These are phyloP conservation scores for Drosophila tani DNA, from an alignment of 1,140 invertebrate genomes.

Conservation along the genomic window DNA sequence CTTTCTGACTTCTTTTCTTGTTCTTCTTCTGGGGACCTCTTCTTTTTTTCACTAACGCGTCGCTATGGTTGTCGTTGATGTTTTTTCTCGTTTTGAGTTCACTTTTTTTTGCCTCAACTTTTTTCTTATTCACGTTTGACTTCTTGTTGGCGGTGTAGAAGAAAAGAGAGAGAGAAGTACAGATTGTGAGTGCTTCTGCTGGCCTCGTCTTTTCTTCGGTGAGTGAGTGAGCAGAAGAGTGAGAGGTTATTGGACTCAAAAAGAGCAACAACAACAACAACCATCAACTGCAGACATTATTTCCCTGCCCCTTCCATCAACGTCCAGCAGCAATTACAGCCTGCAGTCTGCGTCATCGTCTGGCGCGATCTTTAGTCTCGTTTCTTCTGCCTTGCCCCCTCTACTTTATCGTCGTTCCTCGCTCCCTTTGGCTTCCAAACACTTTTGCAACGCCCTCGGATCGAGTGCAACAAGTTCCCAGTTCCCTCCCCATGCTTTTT, in stretches of 20 bases:
- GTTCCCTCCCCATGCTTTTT: background rate
- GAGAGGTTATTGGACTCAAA: constrained; percentile 49
- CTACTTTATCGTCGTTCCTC: background rate
- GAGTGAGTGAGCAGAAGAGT: constrained; percentile 12
- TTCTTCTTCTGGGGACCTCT: constrained; percentile 14
- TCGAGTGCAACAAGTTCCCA: constrained; percentile 36
- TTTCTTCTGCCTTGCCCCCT: background rate
- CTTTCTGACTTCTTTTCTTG: constrained; percentile 5
- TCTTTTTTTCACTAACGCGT: background rate
- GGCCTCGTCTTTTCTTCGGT: constrained; percentile 10
- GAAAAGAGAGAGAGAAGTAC: constrained; percentile 1
- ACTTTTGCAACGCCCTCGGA: constrained; percentile 19
- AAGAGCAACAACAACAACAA: background rate
- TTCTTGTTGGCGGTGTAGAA: constrained; percentile 18
- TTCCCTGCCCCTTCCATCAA: constrained; percentile 17
- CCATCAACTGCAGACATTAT: constrained; percentile 25
- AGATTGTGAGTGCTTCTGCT: constrained; percentile 36
- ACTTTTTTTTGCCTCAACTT: constrained; percentile 31
- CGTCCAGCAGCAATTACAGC: constrained; percentile 31
- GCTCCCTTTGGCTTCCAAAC: background rate
- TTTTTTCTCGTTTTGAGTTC: constrained; percentile 28
- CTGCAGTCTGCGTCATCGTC: constrained; percentile 48
- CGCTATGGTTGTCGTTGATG: background rate
- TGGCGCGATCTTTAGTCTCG: constrained; percentile 45
- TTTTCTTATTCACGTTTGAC: constrained; percentile 25